Base-by-base conservation (phyloP, 2,113 vertebrate genomes). In the Campylomormyrus tamandua region DNA sequence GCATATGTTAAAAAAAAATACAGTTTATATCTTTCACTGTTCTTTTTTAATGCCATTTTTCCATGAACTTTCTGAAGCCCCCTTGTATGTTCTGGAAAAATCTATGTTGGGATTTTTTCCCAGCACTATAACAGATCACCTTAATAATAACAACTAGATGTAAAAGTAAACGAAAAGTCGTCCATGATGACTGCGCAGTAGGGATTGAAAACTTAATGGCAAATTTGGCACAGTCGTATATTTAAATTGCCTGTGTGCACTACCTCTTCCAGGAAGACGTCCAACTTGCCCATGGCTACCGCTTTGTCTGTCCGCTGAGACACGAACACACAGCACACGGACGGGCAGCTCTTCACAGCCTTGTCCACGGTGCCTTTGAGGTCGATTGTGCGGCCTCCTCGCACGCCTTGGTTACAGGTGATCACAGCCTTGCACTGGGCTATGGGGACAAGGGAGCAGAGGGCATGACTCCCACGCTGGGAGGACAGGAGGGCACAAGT, bases 341-440 rank as follows among this genome's bases (percentile, higher is more conserved):
- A 95, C 0, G 97, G 96, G 90, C 97, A 98, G 42, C 24, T 95
- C 93, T 96, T 97, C 89, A 98, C 93, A 0, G 97, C 97, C 62
- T 95, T 92, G 24, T 98, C 97, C 94, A 98, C 97, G 0, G 96
- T 97, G 1, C 91, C 92, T 93, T 98, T 98, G 87, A 98, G 94
- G 77, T 96, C 93, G 49, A 96, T 89, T 88, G 95, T 83, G 0
- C 97, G 95, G 1, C 98, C 97, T 46, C 97, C 97, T 53, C 97
- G 94, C 89, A 98, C 93, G 2, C 94, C 97, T 92, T 98, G 97
- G 92, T 98, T 97, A 93, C 95, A 96, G 46, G 98, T 99, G 92
- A 99, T 94, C 89, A 98, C 94, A 46, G 96, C 97, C 94, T 97
- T 98, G 94, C 98, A 98, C 92, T 95, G 95, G 91, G 98, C 98